Percentiles rank a stretch among this genome's conserved stretches.
These are phyloP conservation scores for Porites rus DNA, from an alignment of 92 coral and sea anemone species.

Conservation along the genomic window DNA sequence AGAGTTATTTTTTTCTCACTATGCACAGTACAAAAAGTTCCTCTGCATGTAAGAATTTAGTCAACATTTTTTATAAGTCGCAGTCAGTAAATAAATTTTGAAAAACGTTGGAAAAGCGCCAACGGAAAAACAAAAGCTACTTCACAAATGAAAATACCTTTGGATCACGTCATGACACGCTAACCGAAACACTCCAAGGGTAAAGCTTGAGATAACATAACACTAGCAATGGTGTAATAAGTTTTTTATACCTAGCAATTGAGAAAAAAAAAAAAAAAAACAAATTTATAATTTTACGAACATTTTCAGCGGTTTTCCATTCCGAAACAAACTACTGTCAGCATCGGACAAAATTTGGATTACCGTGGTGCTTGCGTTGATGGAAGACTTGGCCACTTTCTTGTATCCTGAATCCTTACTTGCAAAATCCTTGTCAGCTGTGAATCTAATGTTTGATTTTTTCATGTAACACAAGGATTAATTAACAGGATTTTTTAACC, in stretches of 20 bases:
- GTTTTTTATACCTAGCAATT: not conserved
- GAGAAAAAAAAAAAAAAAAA: not conserved
- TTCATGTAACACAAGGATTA: not conserved
- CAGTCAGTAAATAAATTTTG: not conserved
- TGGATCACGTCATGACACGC: constrained; percentile 49
- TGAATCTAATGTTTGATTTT: not conserved
- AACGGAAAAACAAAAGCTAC: not conserved
- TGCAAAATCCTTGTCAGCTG: not conserved
- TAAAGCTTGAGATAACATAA: constrained; percentile 40
- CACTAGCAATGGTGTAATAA: constrained; percentile 28
- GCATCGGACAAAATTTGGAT: no score
- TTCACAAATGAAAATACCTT: not conserved
- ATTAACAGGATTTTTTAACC: not conserved
- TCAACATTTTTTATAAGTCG: no score
- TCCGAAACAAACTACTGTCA: not conserved
- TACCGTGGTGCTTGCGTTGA: no score
- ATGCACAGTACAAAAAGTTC: not conserved
- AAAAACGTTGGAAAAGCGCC: not conserved
- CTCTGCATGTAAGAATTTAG: not conserved
- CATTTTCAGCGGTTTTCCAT: constrained; percentile 38
- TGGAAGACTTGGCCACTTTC: not conserved
- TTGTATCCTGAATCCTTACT: not conserved
- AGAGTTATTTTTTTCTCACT: not conserved
- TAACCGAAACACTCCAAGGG: constrained; percentile 1
- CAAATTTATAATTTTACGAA: no score